Conservation (phyloP, 2,113 vertebrate genomes). For the Falco punctatus region DNA sequence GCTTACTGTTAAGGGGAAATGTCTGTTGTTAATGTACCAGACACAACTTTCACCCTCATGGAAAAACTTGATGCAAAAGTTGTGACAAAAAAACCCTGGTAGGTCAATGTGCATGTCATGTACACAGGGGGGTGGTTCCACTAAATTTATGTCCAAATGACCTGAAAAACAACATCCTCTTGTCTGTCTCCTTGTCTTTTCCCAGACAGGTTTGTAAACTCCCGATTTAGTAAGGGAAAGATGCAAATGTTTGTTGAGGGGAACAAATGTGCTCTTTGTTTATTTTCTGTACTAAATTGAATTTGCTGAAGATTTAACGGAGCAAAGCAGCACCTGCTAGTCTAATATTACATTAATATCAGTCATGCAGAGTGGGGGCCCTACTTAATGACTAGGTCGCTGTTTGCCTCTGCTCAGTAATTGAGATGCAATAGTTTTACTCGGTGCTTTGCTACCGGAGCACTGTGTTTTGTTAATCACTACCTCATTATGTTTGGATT, state of each 20-base stretch:
- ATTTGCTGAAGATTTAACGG: conserved; percentile 12
- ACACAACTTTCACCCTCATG: neutral
- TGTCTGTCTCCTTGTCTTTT: neutral
- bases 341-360: conserved; percentile 32
- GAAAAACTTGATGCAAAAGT: neutral
- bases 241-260: neutral
- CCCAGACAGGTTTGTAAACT: neutral
- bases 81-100: neutral
- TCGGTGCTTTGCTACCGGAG: neutral
- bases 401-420: neutral
- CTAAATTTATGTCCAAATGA: neutral
- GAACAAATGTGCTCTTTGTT: neutral
- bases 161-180: neutral
- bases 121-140: neutral
- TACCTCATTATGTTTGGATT: neutral
- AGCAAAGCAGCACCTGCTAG: conserved; percentile 33
- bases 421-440: neutral
- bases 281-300: conserved; percentile 16
- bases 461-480: neutral
- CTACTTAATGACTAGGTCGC: neutral
- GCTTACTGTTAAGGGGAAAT: neutral
- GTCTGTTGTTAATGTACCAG: neutral
- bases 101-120: neutral
- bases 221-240: neutral
- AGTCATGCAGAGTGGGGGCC: neutral